These are phyloP conservation scores for Datnioides undecimradiatus DNA, from an alignment of 2,113 vertebrate species.

Conservation along the genomic window DNA sequence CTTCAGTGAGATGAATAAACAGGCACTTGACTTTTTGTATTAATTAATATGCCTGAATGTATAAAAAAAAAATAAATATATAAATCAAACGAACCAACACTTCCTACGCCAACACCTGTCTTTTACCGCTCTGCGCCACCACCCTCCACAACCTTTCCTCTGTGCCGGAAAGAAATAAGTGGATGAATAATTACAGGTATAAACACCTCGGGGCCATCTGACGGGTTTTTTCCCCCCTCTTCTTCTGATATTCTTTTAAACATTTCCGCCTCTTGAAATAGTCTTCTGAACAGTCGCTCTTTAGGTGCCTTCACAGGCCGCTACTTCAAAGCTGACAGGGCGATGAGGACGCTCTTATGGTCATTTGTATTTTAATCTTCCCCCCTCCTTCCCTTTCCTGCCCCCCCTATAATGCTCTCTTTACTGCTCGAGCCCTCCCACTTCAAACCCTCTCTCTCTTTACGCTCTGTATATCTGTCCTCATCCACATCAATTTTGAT, in stretches of 20 bases:
- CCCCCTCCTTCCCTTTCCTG: slow-evolving; percentile 4
- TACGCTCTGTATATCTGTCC: slow-evolving; percentile 36
- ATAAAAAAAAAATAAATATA: slow-evolving; percentile 7
- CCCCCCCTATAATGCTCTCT: slow-evolving; percentile 32
- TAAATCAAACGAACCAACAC: slow-evolving; percentile 57
- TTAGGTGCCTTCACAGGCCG: slow-evolving; percentile 59
- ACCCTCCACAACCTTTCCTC: slow-evolving; percentile 26
- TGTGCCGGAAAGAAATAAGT: slow-evolving; percentile 72
- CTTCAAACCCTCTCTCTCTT: slow-evolving; percentile 18
- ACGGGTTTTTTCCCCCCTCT: slow-evolving; percentile 39
- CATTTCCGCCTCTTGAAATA: slow-evolving; percentile 74
- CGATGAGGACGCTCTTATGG: slow-evolving; percentile 58
- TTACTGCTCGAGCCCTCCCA: slow-evolving; percentile 43
- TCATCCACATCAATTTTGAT: slow-evolving; percentile 43
- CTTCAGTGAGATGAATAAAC: background rate
- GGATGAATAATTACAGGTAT: slow-evolving; percentile 82
- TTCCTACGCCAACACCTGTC: slow-evolving; percentile 75
- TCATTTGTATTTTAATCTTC: slow-evolving; percentile 77
- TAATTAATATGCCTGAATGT: background rate
- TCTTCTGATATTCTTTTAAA: slow-evolving; percentile 73
- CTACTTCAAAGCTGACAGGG: slow-evolving; percentile 77
- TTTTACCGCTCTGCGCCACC: slow-evolving; percentile 44
- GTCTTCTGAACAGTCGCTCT: slow-evolving; percentile 63
- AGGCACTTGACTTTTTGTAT: background rate
- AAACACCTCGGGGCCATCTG: slow-evolving; percentile 78